Conservation (phyloP, 1,140 invertebrate genomes). For the Drosophila ohnishii region DNA sequence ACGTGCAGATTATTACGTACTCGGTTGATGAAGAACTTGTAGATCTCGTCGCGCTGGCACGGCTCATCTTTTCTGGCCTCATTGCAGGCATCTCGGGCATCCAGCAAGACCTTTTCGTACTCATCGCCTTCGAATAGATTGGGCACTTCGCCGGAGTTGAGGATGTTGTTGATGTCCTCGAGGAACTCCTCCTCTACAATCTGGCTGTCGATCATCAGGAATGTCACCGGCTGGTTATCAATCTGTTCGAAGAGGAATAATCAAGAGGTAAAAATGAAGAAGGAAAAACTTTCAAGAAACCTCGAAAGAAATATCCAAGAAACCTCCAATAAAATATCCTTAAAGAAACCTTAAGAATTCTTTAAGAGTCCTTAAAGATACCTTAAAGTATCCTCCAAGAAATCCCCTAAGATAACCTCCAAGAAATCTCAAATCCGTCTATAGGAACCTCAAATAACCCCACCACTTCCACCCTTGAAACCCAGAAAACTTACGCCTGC, state of each 20-base stretch:
- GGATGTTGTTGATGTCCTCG: slow-evolving; percentile 95
- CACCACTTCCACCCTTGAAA: neutral
- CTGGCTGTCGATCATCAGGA: slow-evolving; percentile 95
- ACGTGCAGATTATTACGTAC: slow-evolving; percentile 92
- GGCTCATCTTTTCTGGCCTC: slow-evolving; percentile 86
- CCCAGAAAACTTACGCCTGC: slow-evolving; percentile 84
- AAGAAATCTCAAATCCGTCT: neutral
- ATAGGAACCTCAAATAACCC: neutral
- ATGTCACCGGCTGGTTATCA: slow-evolving; percentile 91
- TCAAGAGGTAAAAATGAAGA: neutral
- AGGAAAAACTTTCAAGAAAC: neutral
- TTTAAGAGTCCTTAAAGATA: neutral
- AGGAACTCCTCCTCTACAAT: slow-evolving; percentile 96
- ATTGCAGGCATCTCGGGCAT: slow-evolving; percentile 88
- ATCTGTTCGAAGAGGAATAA: slow-evolving; percentile 68
- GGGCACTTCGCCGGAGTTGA: slow-evolving; percentile 94
- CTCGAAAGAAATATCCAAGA: neutral
- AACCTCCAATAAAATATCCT: neutral
- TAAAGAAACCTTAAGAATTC: no score
- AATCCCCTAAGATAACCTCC: neutral
- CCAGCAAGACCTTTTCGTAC: slow-evolving; percentile 91
- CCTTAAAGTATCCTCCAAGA: neutral
- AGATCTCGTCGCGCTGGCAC: slow-evolving; percentile 90
- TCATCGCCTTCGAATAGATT: slow-evolving; percentile 94
- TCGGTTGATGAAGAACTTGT: slow-evolving; percentile 91